These are phyloP conservation scores for Imbricaverruca yamaguchii DNA, from an alignment of 2,888 invertebrate genomes.

Conservation along the genomic window DNA sequence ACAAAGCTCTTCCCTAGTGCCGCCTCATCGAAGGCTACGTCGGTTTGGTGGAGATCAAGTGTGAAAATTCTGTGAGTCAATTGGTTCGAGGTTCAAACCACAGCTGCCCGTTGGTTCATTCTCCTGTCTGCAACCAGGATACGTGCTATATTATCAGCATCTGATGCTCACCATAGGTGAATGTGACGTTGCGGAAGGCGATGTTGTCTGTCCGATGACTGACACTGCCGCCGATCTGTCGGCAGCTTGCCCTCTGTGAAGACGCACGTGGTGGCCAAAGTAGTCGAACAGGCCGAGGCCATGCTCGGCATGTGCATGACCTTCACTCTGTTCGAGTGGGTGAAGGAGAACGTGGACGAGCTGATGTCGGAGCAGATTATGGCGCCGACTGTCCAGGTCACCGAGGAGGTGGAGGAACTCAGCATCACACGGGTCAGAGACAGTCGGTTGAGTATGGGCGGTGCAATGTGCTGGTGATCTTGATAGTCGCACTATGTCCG, in stretches of 20 bases:
- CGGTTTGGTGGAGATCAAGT: too few species aligned
- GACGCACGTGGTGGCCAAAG: conserved; percentile 54
- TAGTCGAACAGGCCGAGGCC: conserved; percentile 65
- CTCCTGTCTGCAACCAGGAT: too few species aligned
- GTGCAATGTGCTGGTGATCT: background rate
- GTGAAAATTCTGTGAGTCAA: too few species aligned
- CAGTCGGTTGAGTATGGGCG: background rate
- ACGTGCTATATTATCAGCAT: too few species aligned
- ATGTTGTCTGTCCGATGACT: too few species aligned
- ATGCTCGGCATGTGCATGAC: conserved; percentile 90
- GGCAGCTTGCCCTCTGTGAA: conserved; percentile 61
- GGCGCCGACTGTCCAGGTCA: conserved; percentile 45
- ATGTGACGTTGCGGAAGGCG: too few species aligned
- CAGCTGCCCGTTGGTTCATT: too few species aligned
- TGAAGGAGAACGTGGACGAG: conserved; percentile 70
- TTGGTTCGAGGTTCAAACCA: too few species aligned
- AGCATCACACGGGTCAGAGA: conserved; percentile 45
- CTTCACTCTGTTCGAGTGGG: conserved; percentile 82
- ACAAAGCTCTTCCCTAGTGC: too few species aligned
- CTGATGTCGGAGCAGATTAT: conserved; percentile 60
- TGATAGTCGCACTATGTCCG: too few species aligned
- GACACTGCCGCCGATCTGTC: background rate
- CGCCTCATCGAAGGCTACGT: too few species aligned
- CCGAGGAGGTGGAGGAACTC: conserved; percentile 51
- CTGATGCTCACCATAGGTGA: too few species aligned